Conservation (phyloP, 2,888 invertebrate species). For the Lathronympha strigana region DNA sequence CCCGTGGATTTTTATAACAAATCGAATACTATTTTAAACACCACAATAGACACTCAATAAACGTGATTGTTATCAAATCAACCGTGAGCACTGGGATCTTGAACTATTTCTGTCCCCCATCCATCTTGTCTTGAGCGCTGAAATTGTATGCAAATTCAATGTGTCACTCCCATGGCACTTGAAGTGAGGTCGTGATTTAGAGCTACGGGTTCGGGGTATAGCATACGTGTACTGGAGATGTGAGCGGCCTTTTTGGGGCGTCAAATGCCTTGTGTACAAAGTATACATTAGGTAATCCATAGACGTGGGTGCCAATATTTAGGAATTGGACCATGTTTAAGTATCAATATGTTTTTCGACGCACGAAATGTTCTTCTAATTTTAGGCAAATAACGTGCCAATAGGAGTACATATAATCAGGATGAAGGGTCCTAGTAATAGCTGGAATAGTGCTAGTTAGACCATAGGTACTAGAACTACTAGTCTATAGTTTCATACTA, state of each 20-base stretch:
- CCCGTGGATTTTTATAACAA: too few relatives aligned
- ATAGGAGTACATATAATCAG: too few relatives aligned
- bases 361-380: too few relatives aligned
- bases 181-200: slow-evolving; percentile 55
- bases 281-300: background rate
- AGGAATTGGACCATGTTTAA: background rate
- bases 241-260: background rate
- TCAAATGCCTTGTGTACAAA: background rate
- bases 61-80: slow-evolving; percentile 42
- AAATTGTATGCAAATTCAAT: slow-evolving; percentile 74
- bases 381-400: too few relatives aligned
- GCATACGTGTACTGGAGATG: slow-evolving; percentile 16
- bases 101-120: slow-evolving; percentile 53
- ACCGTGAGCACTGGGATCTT: slow-evolving; percentile 50
- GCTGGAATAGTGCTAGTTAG: too few relatives aligned
- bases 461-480: too few relatives aligned
- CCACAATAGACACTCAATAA: slow-evolving; percentile 37
- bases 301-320: background rate
- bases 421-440: too few relatives aligned
- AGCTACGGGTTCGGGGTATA: slow-evolving; percentile 34
- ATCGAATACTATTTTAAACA: slow-evolving; percentile 8
- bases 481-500: too few relatives aligned
- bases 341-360: background rate
- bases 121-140: slow-evolving; percentile 59
- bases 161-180: slow-evolving; percentile 56